These are phyloP conservation scores for Tinea trinotella DNA, from an alignment of 2,888 invertebrate genomes.

Conservation along the genomic window DNA sequence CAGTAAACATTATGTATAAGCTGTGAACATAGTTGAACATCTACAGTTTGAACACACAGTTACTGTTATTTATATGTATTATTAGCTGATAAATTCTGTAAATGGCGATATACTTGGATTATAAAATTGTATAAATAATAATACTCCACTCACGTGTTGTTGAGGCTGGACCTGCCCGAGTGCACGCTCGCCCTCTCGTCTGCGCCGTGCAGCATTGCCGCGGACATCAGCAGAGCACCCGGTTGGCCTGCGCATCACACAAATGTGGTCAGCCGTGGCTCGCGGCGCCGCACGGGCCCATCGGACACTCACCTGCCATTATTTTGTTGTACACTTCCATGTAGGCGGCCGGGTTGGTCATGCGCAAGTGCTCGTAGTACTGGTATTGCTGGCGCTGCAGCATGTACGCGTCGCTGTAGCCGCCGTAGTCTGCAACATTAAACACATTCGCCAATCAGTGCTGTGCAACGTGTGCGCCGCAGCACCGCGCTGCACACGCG, in stretches of 20 bases:
- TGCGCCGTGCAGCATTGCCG: too few relatives aligned
- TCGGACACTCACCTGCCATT: constrained; percentile 51
- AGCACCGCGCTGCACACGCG: not conserved
- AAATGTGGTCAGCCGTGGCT: too few relatives aligned
- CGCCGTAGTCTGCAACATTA: constrained; percentile 26
- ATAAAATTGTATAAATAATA: too few relatives aligned
- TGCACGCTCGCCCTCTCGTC: constrained; percentile 79
- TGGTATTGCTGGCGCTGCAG: constrained; percentile 75
- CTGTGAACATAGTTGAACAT: too few relatives aligned
- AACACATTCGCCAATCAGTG: not conserved
- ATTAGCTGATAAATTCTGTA: too few relatives aligned
- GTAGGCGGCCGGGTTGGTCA: constrained; percentile 85
- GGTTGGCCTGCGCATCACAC: constrained; percentile 23
- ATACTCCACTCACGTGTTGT: constrained; percentile 33
- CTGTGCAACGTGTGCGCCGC: not conserved
- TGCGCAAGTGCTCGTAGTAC: constrained; percentile 84
- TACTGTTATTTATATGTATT: too few relatives aligned
- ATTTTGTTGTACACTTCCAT: constrained; percentile 84
- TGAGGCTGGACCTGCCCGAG: constrained; percentile 87
- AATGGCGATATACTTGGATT: too few relatives aligned
- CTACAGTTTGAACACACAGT: too few relatives aligned
- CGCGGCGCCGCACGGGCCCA: too few relatives aligned
- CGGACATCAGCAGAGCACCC: too few relatives aligned
- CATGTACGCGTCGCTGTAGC: constrained; percentile 66
- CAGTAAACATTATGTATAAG: too few relatives aligned